Percentiles rank a stretch among this genome's conserved stretches.
phyloP scores from a whole-genome alignment of 2,888 invertebrate species.

The Zeuzera pyrina region DNA sequence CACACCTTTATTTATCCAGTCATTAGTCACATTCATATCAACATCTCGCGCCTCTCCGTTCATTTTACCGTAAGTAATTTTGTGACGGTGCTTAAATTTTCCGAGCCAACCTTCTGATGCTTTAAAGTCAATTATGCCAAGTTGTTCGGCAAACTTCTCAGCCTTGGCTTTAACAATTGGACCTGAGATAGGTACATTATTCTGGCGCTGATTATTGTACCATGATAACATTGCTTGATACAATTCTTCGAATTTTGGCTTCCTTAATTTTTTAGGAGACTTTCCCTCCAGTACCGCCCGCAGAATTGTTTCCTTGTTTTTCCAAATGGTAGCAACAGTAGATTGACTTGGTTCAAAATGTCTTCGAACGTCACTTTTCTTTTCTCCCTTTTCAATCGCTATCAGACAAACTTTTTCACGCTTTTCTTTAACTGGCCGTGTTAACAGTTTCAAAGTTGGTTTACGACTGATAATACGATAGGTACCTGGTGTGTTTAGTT shows the following conservation, averaged over 20 bases:
- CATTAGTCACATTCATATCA: slow-evolving; percentile 15
- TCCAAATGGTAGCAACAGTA: slow-evolving; percentile 23
- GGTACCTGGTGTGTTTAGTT: no score
- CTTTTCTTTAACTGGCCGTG: no score
- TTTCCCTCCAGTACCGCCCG: slow-evolving; percentile 16
- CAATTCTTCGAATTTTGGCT: slow-evolving; percentile 23
- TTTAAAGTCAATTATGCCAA: no score
- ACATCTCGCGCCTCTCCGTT: slow-evolving; percentile 1
- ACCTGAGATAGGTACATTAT: no score
- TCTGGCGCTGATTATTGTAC: slow-evolving; percentile 15
- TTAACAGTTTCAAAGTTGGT: no score
- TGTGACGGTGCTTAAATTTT: neutral
- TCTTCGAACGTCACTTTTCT: no score
- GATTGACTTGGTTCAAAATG: slow-evolving; percentile 20
- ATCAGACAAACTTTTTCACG: no score
- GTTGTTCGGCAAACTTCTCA: no score
- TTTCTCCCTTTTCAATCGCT: no score
- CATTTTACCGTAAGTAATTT: slow-evolving; percentile 3
- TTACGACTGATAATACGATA: no score
- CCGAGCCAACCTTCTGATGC: neutral
- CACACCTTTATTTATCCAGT: slow-evolving; percentile 21
- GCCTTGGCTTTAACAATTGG: no score
- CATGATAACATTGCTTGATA: slow-evolving; percentile 21
- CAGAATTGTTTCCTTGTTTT: slow-evolving; percentile 22
- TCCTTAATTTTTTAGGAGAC: slow-evolving; percentile 22